Evolutionary conservation across 2,797 vertebrate genomes (phyloP), one percentile per base, ranked within the genome.

Genomic region (Ammospiza maritima): DNA sequence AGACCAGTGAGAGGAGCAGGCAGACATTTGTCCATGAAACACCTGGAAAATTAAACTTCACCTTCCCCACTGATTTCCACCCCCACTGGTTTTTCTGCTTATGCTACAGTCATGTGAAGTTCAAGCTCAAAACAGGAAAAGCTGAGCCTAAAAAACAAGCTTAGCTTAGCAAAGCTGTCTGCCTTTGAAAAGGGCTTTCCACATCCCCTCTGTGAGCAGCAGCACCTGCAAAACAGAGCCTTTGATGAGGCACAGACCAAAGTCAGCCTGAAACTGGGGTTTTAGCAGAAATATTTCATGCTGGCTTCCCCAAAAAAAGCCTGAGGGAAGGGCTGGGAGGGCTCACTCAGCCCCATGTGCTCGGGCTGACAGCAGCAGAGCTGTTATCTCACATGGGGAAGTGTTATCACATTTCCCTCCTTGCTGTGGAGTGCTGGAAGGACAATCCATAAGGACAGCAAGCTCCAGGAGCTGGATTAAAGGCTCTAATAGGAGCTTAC

Each of bases 101-200:
- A 62, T 1, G 1, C 71, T 34, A 5, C 56, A 36, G 91, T 73
- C 82, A 53, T 1, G 75, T 60, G 69, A 85, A 94, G 88, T n/a
- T 93, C 72, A 30, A 93, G 88, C 51, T 82, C 34, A 64, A 85
- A 96, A 95, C 91, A 93, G 94, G 94, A 96, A 94, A 90, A 85
- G 65, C 70, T 48, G 27, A 38, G 76, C 54, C 50, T 44, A 58
- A 83, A 87, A 71, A 34, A 30, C 50, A 5, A 77, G 53, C 80
- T 76, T 2, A 77, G 57, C 72, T 73, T 10, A 72, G 82, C 21
- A 40, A 89, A 92, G 36, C 74, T 73, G 23, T 15, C 25, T 23
- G 64, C 51, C 65, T 89, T 72, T 93, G 71, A 44, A 36, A 69
- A 76, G 82, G 57, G 69, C 29, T 90, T 73, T 36, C 42, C 86